Conservation (phyloP, 2,888 invertebrate species). For the Acanthosoma haemorrhoidale region DNA sequence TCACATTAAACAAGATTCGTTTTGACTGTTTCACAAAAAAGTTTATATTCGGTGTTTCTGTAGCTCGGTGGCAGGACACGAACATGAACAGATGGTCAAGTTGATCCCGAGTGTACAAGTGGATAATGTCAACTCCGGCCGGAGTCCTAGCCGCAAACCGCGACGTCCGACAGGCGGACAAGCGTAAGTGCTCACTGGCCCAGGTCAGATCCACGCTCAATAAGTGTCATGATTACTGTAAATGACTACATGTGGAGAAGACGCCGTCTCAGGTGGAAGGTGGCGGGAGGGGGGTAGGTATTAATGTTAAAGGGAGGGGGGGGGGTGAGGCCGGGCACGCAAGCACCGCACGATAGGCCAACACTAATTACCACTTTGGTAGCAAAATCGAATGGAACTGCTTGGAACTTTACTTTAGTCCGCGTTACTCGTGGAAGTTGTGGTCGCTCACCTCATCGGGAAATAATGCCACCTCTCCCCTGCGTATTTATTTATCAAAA, state of each 20-base stretch:
- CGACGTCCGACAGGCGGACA: neutral
- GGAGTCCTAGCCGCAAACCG: neutral
- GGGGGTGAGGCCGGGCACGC: neutral
- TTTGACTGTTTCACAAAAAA: no score
- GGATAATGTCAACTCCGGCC: no score
- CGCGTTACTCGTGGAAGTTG: no score
- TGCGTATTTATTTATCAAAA: no score
- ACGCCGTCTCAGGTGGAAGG: neutral
- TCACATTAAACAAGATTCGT: no score
- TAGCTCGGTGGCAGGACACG: no score
- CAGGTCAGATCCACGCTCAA: neutral
- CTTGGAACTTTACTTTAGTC: no score
- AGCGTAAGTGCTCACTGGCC: neutral
- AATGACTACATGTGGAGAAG: constrained; percentile 21
- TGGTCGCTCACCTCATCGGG: no score
- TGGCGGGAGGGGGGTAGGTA: neutral
- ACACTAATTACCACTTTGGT: constrained; percentile 16
- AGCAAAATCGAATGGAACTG: neutral
- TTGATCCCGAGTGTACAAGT: no score
- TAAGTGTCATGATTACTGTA: constrained; percentile 21
- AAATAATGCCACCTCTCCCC: no score
- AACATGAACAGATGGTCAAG: no score
- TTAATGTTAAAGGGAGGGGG: constrained; percentile 21
- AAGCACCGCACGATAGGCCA: constrained; percentile 4
- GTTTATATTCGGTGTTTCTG: no score